These are phyloP conservation scores for Nomada ferruginata DNA, from an alignment of 2,888 invertebrate genomes.

Conservation along the genomic window DNA sequence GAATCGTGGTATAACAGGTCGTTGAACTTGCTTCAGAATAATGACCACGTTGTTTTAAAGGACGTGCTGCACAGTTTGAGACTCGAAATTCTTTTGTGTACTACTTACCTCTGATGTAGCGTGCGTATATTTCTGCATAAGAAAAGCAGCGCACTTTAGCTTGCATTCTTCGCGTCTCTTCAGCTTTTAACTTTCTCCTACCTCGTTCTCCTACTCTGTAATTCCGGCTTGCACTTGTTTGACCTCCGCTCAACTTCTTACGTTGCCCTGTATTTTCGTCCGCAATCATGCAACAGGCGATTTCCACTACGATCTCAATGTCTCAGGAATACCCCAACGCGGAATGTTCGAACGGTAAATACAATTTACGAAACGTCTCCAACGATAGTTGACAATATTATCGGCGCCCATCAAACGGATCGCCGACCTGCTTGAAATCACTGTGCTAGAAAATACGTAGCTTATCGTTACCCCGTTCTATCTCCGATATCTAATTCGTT, in stretches of 20 bases:
- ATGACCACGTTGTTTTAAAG: background rate
- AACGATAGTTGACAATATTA: no score
- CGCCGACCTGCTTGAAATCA: no score
- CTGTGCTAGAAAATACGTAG: background rate
- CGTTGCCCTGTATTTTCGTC: background rate
- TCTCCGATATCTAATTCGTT: background rate
- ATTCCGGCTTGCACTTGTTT: slow-evolving; percentile 7
- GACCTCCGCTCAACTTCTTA: slow-evolving; percentile 7
- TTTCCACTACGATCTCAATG: background rate
- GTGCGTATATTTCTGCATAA: background rate
- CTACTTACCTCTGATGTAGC: background rate
- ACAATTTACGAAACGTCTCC: no score
- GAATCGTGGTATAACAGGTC: background rate
- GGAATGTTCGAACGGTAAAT: background rate
- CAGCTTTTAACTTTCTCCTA: slow-evolving; percentile 17
- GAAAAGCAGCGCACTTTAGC: background rate
- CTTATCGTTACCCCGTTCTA: no score
- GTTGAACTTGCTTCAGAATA: background rate
- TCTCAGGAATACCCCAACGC: no score
- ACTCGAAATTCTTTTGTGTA: background rate
- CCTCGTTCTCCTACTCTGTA: slow-evolving; percentile 5
- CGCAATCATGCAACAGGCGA: background rate
- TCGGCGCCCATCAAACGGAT: no score
- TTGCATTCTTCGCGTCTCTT: background rate
- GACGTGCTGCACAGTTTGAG: background rate